Percentiles rank a stretch among this genome's conserved stretches.
Evolutionary conservation across 2,113 vertebrate species (phyloP).

Genomic region (Abramis brama): DNA sequence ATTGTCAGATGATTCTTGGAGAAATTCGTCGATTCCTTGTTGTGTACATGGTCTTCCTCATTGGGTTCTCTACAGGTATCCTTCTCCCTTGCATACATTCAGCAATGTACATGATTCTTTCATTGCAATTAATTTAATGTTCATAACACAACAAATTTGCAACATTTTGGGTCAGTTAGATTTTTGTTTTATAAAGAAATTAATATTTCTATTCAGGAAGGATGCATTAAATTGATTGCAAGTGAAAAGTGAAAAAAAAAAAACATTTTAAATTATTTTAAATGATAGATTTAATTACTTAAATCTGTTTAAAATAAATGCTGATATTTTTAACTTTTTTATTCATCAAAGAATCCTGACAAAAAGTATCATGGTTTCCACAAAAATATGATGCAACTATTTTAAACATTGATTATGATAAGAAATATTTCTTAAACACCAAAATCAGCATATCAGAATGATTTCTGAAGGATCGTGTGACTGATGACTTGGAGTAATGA

Average conservation of each 20-base stretch:
- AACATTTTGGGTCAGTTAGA: background rate
- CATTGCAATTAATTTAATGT: background rate
- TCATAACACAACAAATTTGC: background rate
- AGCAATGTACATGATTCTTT: background rate
- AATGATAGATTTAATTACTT: no score
- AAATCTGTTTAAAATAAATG: background rate
- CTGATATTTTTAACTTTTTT: background rate
- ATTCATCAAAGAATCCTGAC: background rate
- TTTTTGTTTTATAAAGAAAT: background rate
- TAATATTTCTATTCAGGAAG: background rate
- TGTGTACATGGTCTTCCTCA: conserved; percentile 92
- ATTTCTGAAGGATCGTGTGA: no score
- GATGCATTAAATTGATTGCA: background rate
- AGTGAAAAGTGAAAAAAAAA: background rate
- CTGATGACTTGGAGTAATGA: no score
- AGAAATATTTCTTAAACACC: no score
- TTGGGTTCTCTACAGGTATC: conserved; percentile 93
- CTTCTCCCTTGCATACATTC: background rate
- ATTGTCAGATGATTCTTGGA: conserved; percentile 86
- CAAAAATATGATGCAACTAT: background rate
- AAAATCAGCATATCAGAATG: no score
- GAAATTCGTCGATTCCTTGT: conserved; percentile 91
- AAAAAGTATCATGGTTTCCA: background rate
- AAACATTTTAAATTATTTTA: no score
- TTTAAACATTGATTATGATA: background rate